Base-by-base conservation (phyloP, 2,797 vertebrate genomes). In the Ceryle rudis region DNA sequence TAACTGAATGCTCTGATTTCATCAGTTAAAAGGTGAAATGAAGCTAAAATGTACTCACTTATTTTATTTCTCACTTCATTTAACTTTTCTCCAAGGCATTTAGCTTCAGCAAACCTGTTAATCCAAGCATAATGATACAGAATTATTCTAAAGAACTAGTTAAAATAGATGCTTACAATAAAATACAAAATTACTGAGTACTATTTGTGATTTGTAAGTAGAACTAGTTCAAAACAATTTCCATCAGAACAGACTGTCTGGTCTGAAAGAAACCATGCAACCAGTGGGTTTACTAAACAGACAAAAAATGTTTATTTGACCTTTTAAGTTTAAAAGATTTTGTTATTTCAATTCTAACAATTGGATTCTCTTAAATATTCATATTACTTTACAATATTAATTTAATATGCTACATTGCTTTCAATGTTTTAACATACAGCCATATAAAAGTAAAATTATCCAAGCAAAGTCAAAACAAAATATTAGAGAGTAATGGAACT, bases 91-190 rank as follows among this genome's bases (percentile, higher is more conserved):
- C 99, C 99, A 54, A 99, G 97, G 67, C 97, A 92, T 96, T 98
- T 99, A 93, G 99, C 99, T 98, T 99, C 99, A 58, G 98, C 92
- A 97, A 98, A 98, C 97, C 99, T 99, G 97, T 75, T 64, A 96
- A 78, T 71, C 64, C 58, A 92, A 98, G 37, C 22, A 91, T n/a
- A 65, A 75, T 3, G 6, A 49, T 6, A 83, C 4, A 60, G n/a
- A 72, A 80, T 91, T 83, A 94, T 39, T 88, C 20, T 78, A 54
- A 90, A 51, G 37, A 77, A 55, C 7, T 28, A 81, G 31, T 57
- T 69, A 61, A 33, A 65, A 6, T 47, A 81, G 28, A 22, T 46
- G 9, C 60, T 87, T 21, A 87, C 20, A 54, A 78, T 46, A 88
- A 64, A 74, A 64, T 41, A 82, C 16, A 29, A 28, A 86, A 79